Conservation (phyloP, 2,888 invertebrate species). For the Thecocarcelia acutangulata region DNA sequence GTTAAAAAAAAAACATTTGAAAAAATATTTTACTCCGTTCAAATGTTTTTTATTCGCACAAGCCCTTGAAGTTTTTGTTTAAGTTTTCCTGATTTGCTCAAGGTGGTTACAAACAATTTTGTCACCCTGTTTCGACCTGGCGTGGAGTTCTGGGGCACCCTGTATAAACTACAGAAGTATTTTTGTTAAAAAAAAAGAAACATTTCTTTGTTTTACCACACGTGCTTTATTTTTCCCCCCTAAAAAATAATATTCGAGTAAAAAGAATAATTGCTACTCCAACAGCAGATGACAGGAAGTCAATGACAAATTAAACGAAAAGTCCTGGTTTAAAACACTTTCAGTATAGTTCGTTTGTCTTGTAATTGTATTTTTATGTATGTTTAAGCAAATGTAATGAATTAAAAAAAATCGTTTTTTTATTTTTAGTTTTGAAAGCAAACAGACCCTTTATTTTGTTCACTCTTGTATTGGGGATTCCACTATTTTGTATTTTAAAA, state of each 20-base stretch:
- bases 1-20: too few species aligned
- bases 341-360: slow-evolving; percentile 25
- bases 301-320: slow-evolving; percentile 73
- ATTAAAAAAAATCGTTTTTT: slow-evolving; percentile 39
- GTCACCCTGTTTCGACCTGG: too few species aligned
- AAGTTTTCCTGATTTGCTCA: too few species aligned
- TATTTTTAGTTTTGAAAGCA: slow-evolving; percentile 53
- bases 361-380: slow-evolving; percentile 65
- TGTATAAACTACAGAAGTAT: too few species aligned
- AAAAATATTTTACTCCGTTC: too few species aligned
- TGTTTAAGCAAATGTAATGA: slow-evolving; percentile 64
- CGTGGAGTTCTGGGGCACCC: too few species aligned
- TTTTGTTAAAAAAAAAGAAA: background rate
- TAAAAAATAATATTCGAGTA: background rate
- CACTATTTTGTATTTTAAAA: background rate
- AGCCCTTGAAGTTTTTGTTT: too few species aligned
- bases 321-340: slow-evolving; percentile 40
- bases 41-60: too few species aligned
- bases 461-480: background rate
- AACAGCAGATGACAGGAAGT: slow-evolving; percentile 78
- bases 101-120: too few species aligned
- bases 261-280: slow-evolving; percentile 69
- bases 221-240: slow-evolving; percentile 42
- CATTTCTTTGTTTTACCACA: slow-evolving; percentile 17
- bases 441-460: slow-evolving; percentile 52